phyloP scores from a whole-genome alignment of 2,797 vertebrate species.

The Chrysocyon brachyurus region DNA sequence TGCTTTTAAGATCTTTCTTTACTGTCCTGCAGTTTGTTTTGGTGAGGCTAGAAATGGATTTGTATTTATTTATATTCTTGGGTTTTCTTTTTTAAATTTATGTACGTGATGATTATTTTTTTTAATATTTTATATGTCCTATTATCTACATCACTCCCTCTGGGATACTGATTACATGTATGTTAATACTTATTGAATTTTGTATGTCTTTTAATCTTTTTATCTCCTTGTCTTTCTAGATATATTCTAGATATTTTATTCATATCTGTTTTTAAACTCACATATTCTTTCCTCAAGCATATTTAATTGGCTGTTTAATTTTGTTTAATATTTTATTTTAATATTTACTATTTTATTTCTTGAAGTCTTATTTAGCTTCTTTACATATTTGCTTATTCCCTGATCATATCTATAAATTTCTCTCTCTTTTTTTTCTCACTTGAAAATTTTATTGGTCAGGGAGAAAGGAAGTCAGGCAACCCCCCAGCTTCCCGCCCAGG shows the following conservation, averaged over 20 bases:
- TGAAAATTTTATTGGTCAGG: no score
- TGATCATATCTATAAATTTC: neutral
- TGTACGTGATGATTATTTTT: neutral
- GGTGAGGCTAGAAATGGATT: neutral
- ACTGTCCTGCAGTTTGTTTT: neutral
- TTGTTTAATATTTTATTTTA: neutral
- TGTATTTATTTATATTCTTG: neutral
- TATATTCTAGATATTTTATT: constrained; percentile 6
- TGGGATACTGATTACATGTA: neutral
- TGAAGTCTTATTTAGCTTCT: neutral
- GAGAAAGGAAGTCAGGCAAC: no score
- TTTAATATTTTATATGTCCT: neutral
- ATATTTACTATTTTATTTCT: constrained; percentile 7
- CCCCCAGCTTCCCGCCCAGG: no score
- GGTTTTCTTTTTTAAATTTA: neutral
- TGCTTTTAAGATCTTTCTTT: neutral
- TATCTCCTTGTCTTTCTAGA: neutral
- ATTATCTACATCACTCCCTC: neutral
- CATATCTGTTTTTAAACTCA: neutral
- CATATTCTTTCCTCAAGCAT: neutral
- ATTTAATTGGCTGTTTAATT: neutral
- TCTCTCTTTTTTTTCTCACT: neutral
- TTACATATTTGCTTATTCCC: neutral
- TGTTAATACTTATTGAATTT: neutral
- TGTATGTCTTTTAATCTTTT: neutral